A percentile compares a stretch with the other conserved stretches of the same genome.
phyloP scores from a whole-genome alignment of 2,797 vertebrate species.

The Mus caroli region DNA sequence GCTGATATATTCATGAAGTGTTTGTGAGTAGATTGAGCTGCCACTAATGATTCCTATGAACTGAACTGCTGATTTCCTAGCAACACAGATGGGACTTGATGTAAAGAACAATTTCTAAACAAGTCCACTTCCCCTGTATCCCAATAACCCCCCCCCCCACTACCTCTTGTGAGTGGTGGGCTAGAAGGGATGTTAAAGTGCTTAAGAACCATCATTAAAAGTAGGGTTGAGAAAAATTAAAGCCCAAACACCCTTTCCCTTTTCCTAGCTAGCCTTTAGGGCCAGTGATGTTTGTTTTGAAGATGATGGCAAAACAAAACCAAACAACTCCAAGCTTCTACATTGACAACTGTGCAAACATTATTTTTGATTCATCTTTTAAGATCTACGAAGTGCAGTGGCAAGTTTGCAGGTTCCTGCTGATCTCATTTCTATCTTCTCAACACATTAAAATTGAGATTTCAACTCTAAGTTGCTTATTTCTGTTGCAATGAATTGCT shows the following conservation, averaged over 20 bases:
- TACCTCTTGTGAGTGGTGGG: neutral
- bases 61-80: neutral
- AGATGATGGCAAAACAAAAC: conserved; percentile 10
- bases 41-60: neutral
- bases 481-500: neutral
- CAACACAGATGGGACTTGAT: neutral
- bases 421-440: conserved; percentile 45
- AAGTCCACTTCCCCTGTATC: neutral
- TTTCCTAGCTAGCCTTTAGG: conserved; percentile 11
- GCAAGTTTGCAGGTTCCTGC: conserved; percentile 25
- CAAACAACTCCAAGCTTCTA: neutral
- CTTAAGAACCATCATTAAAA: neutral
- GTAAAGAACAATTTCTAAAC: neutral
- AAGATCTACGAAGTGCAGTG: neutral
- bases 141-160: neutral
- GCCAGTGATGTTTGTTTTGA: conserved; percentile 46
- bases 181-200: neutral
- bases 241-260: neutral
- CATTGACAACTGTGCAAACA: conserved; percentile 1
- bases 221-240: neutral
- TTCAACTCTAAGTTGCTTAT: conserved; percentile 51
- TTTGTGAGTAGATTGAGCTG: neutral
- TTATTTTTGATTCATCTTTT: conserved; percentile 29
- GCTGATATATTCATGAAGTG: neutral
- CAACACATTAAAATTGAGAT: conserved; percentile 46